phyloP scores from a whole-genome alignment of 2,113 vertebrate species.

The Ailuropoda melanoleuca region DNA sequence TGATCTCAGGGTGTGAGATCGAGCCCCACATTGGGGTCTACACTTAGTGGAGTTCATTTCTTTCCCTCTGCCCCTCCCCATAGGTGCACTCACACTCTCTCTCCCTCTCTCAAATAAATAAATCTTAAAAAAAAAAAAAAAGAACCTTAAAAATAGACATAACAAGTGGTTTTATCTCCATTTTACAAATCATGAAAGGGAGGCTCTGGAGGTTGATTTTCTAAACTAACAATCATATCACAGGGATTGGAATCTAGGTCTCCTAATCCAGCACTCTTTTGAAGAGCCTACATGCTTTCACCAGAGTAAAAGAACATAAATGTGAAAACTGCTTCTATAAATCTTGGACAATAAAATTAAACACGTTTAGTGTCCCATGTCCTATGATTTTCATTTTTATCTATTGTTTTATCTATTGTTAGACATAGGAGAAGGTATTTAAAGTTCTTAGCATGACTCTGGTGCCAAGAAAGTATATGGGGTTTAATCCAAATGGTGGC shows the following conservation, averaged over 20 bases:
- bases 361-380: background rate
- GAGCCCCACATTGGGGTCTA: background rate
- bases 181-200: conserved; percentile 19
- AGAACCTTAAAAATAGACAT: background rate
- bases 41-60: background rate
- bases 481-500: background rate
- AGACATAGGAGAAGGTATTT: background rate
- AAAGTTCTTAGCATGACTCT: background rate
- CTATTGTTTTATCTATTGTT: background rate
- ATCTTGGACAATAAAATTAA: background rate
- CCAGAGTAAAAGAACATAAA: background rate
- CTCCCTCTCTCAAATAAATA: background rate
- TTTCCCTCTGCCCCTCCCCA: background rate
- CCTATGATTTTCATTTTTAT: background rate
- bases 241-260: background rate
- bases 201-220: background rate
- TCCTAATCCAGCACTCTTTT: background rate
- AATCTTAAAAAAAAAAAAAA: background rate
- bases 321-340: background rate
- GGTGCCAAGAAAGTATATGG: background rate
- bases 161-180: background rate
- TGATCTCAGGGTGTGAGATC: background rate
- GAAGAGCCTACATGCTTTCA: background rate
- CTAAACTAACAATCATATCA: background rate
- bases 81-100: background rate